A percentile compares a stretch with the other conserved stretches of the same genome.
These are phyloP conservation scores for Apistogramma diplotaenia DNA, from an alignment of 2,113 vertebrate species.

Conservation along the genomic window DNA sequence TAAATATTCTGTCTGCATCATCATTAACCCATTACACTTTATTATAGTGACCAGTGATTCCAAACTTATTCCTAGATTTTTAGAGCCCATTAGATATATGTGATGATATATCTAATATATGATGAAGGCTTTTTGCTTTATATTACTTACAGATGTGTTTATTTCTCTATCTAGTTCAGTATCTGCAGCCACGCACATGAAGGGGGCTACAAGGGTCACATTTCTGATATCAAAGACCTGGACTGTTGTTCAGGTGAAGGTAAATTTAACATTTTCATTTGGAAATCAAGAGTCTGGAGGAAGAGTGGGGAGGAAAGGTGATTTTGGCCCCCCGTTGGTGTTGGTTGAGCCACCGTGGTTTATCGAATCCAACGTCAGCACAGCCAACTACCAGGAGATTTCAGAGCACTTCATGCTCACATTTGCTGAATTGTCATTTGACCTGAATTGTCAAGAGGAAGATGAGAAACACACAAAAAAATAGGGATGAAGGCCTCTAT, in stretches of 20 bases:
- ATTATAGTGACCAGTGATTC: background rate
- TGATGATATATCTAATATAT: no score
- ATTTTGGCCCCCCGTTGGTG: background rate
- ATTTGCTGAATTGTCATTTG: no score
- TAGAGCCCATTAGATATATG: background rate
- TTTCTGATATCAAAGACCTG: background rate
- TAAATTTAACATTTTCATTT: background rate
- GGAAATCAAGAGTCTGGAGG: background rate
- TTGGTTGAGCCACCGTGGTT: background rate
- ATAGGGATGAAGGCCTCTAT: background rate
- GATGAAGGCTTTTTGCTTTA: background rate
- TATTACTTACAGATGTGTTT: background rate
- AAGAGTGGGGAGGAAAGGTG: background rate
- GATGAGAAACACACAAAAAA: background rate
- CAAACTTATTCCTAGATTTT: background rate
- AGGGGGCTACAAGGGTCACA: background rate
- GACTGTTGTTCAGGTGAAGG: background rate
- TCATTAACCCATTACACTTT: background rate
- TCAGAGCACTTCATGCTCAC: background rate
- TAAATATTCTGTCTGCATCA: background rate
- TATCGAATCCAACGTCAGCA: background rate
- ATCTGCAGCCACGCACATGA: background rate
- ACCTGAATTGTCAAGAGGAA: background rate
- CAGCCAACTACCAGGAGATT: background rate
- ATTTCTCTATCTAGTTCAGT: background rate